Evolutionary conservation across 2,888 invertebrate species (phyloP), one percentile per base, ranked within the genome.

Genomic region (Sminthurinus aureus): DNA sequence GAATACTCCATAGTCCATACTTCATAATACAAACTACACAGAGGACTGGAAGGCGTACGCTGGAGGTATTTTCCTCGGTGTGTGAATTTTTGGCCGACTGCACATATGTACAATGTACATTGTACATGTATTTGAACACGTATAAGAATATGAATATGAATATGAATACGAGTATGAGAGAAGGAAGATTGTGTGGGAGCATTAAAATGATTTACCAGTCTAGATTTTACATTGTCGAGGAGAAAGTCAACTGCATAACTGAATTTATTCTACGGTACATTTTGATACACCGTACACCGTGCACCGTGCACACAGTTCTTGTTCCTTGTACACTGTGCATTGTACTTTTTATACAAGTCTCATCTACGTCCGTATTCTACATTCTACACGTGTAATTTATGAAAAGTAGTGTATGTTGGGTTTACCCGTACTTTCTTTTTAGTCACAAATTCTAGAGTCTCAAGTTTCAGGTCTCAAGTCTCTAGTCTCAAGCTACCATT

Each of bases 301-400:
- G n/a, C n/a, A n/a, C n/a, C n/a, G n/a, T n/a, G n/a, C n/a, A n/a
- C n/a, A n/a, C n/a, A n/a, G n/a, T n/a, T n/a, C n/a, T n/a, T n/a
- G n/a, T n/a, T n/a, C n/a, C n/a, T n/a, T n/a, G n/a, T n/a, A n/a
- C n/a, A n/a, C n/a, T n/a, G n/a, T n/a, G n/a, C n/a, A n/a, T n/a
- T n/a, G n/a, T n/a, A n/a, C n/a, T n/a, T n/a, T n/a, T n/a, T 58
- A 11, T 58, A 58, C 58, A 18, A 58, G 52, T 52, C n/a, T n/a
- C n/a, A 38, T 38, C 38, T 38, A 38, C 38, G 6, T 38, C 3
- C 6, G 6, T 4, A 38, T 38, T 38, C 3, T 38, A 38, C 1
- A 38, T 38, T 38, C 38, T 38, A 4, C 38, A 38, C 38, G 71
- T 71, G 24, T 71, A 71, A 71, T 71, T 71, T 71, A 71, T 71